Evolutionary conservation across 2,797 vertebrate genomes (phyloP), one percentile per base, ranked within the genome.

Genomic region (Mus minutoides): DNA sequence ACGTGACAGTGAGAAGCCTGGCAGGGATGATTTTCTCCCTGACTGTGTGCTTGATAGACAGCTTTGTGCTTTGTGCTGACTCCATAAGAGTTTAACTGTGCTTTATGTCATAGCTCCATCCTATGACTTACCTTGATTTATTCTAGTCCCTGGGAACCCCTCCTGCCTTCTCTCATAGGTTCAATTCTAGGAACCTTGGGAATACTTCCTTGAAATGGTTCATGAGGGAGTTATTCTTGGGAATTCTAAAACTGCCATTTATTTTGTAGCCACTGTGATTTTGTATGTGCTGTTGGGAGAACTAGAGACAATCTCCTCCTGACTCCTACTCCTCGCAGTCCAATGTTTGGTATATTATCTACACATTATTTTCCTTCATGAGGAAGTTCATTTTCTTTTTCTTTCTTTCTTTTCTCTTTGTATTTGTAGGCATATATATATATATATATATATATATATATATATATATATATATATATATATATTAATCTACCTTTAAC

Each of bases 11-110:
- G 84, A 86, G 77, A 93, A 71, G 77, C n/a, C 79, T 96, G 94
- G 87, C 94, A 94, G 82, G 88, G 83, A 43, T 52, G 90, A 92
- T 96, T 97, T 80, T 93, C 69, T 46, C n/a, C 40, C 77, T 83
- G 82, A 94, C 85, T 75, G 49, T 95, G 26, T 24, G 54, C 56
- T 19, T 93, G 78, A 96, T 92, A 67, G 96, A 93, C 90, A 95
- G 77, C 85, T 83, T 24, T 83, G 95, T 80, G 90, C 88, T 92
- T 95, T 86, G 92, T 21, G 67, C 60, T 87, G 34, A 79, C 67
- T 88, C 77, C 22, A 8, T 62, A 69, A 46, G 52, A 75, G 21
- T 78, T 92, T 62, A 29, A 13, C 64, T 88, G 24, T 78, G 76
- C 69, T 86, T 90, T 88, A 37, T 62, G 31, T 62, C 29, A 43